Evolutionary conservation across 2,888 invertebrate genomes (phyloP), one percentile per base, ranked within the genome.

Genomic region (Allophyes oxyacanthae): DNA sequence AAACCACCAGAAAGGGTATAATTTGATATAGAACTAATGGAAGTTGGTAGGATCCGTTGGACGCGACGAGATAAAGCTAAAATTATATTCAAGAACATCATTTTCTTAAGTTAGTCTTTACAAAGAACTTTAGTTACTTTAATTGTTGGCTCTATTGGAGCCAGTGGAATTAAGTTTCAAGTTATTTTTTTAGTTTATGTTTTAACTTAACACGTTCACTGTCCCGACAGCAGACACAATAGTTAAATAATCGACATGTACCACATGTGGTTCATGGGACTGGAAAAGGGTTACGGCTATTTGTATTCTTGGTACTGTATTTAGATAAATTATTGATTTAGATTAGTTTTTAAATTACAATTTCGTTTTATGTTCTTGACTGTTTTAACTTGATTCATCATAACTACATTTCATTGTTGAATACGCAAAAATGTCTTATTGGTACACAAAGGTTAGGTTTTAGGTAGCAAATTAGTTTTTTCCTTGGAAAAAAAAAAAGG

Each of bases 11-110:
- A 13, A 26, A 8, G 11, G 26, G 11, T 20, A 5, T 42, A 61
- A 69, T 58, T 56, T 50, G 63, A 70, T 65, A 63, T 30, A 44
- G 13, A 25, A 38, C 54, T 57, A 62, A 62, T 62, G 57, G 32
- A 53, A 51, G 55, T 52, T 50, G 62, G 68, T 62, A 53, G 53
- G 34, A 40, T 49, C 49, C 42, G 66, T 68, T 62, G 45, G 66
- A 71, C 28, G 28, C 34, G 11, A 36, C 40, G 54, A 28, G 51
- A 42, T 26, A 25, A 30, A 9, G 20, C 10, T 11, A 11, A 32
- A 50, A 30, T 34, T 30, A 13, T 36, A 34, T 25, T 30, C 13
- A 28, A 34, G 13, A 51, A 51, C 37, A 48, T 48, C 6, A 52
- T 49, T 64, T 11, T 7, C 8, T 9, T 15, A 49, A 45, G 44